phyloP scores from a whole-genome alignment of 1,140 invertebrate genomes.

The Megalopta genalis region DNA sequence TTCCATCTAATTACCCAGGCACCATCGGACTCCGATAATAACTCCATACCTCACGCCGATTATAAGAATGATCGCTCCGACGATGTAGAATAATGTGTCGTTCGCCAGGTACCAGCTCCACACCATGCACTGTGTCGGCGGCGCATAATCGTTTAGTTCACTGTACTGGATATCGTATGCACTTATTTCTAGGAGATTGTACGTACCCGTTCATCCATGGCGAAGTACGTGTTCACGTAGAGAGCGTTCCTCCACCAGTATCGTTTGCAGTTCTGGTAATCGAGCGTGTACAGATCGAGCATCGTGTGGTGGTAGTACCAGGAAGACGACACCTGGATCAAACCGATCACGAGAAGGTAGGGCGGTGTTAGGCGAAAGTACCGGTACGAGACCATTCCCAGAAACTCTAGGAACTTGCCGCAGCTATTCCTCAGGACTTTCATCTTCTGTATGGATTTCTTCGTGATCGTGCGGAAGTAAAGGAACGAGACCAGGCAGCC shows the following conservation, averaged over 20 bases:
- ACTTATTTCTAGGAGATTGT: neutral
- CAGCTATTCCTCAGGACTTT: conserved; percentile 61
- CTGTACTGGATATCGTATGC: neutral
- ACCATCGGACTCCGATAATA: neutral
- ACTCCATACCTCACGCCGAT: conserved; percentile 66
- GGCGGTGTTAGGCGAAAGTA: conserved; percentile 75
- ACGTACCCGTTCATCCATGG: conserved; percentile 73
- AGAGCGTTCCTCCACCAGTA: conserved; percentile 79
- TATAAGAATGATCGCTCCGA: conserved; percentile 71
- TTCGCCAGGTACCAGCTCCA: conserved; percentile 77
- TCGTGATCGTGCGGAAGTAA: conserved; percentile 74
- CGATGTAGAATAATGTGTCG: conserved; percentile 74
- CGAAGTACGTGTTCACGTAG: conserved; percentile 77
- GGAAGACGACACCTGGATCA: conserved; percentile 68
- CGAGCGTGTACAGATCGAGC: conserved; percentile 68
- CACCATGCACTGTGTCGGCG: conserved; percentile 71
- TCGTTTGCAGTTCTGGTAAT: conserved; percentile 73
- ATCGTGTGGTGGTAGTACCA: conserved; percentile 70
- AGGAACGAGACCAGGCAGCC: conserved; percentile 77
- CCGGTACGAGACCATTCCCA: conserved; percentile 72
- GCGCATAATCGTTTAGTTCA: neutral
- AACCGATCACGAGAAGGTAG: conserved; percentile 72
- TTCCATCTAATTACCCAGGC: neutral
- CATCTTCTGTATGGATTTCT: conserved; percentile 63
- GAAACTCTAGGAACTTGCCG: conserved; percentile 70